Evolutionary conservation across 2,888 invertebrate species (phyloP), one percentile per base, ranked within the genome.

Genomic region (Ptychoptera albimana): DNA sequence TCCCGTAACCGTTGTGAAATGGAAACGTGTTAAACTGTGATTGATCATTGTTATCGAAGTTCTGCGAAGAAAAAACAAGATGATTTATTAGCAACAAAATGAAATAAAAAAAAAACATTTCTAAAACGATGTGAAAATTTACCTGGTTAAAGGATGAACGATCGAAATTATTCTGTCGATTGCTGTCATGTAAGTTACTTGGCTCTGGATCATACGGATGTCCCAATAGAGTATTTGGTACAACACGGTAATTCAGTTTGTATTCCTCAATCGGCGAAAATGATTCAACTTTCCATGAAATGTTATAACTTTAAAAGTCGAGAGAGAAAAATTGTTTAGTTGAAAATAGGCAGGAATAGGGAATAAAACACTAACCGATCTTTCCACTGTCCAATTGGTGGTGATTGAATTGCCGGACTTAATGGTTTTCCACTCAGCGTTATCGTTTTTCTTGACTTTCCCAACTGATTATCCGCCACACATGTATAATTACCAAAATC

Each of bases 401-500:
- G 72, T 53, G 77, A 77, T 55, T 70, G 71, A 62, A 79, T 77
- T 54, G 72, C 70, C 36, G 75, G 77, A 47, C 74, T 69, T 57
- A 75, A 76, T 38, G 79, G 78, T 60, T 72, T 73, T 48, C 79
- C 79, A 60, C 77, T 77, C 55, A 79, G 64, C 63, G 75, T 73
- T 50, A 79, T 69, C 60, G 71, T 75, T 63, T 75, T 75, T 51
- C 73, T 68, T 50, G 73, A 72, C 62, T 75, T 74, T 50, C 79
- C 79, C 52, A 78, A 68, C 57, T 72, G 71, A 66, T 79, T 79
- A 60, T 79, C 77, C 40, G 78, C 79, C 50, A 75, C 73, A 62
- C 79, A 79, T 53, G 75, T 75, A 64, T 79, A 79, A 66, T 77
- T 77, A 52, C 78, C 78, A 60, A 79, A 78, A 66, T 79, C 78